Evolutionary conservation across 2,888 invertebrate genomes (phyloP).

Genomic region (Rhagophthalmus giganteus): DNA sequence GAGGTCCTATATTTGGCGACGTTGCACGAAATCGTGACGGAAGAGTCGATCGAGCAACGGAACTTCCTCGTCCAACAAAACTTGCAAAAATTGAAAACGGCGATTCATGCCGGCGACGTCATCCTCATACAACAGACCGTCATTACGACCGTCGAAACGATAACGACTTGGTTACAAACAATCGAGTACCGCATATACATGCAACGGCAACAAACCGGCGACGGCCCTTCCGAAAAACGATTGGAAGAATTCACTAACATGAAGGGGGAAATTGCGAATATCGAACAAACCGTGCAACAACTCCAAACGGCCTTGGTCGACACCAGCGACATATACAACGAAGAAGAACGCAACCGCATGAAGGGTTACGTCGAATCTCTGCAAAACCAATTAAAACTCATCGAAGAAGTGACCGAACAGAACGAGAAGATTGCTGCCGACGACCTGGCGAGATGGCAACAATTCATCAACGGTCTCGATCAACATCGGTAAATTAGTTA

Average conservation of each 20-base stretch:
- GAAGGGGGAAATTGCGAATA: conserved; percentile 66
- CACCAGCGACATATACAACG: conserved; percentile 56
- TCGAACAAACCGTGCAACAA: conserved; percentile 68
- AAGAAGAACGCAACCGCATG: conserved; percentile 56
- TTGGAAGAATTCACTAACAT: conserved; percentile 65
- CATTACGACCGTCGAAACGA: conserved; percentile 75
- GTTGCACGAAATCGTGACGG: conserved; percentile 60
- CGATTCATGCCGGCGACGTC: conserved; percentile 63
- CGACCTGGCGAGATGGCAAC: conserved; percentile 70
- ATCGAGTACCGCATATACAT: conserved; percentile 78
- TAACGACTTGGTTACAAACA: conserved; percentile 83
- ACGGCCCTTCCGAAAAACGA: conserved; percentile 64
- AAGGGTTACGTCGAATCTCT: conserved; percentile 63
- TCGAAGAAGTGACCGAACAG: conserved; percentile 68
- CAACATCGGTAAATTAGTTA: conserved; percentile 60
- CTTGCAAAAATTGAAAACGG: conserved; percentile 61
- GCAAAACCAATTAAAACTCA: conserved; percentile 69
- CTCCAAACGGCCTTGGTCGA: conserved; percentile 63
- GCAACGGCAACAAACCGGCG: conserved; percentile 60
- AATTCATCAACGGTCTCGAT: conserved; percentile 67
- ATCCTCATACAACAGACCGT: conserved; percentile 68
- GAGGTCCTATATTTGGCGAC: conserved; percentile 66
- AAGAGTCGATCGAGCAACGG: conserved; percentile 60
- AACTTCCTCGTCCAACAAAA: conserved; percentile 64
- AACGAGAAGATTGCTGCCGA: conserved; percentile 62